A percentile compares a stretch with the other conserved stretches of the same genome.
phyloP scores from a whole-genome alignment of 2,113 vertebrate species.

The Acanthisitta chloris region DNA sequence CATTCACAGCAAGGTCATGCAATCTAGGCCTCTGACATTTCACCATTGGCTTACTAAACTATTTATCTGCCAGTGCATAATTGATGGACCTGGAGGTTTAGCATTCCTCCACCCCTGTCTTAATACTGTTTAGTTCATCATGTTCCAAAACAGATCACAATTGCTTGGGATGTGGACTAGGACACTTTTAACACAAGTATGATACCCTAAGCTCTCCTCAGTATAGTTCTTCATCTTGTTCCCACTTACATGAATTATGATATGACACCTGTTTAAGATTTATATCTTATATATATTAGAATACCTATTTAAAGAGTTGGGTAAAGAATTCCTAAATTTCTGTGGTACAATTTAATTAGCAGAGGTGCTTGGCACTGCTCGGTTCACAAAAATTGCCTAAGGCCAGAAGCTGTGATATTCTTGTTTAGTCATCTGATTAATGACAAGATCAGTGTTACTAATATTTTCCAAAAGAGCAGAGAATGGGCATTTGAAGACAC shows the following conservation, averaged over 20 bases:
- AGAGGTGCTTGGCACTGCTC: not conserved
- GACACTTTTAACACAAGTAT: not conserved
- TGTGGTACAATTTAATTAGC: not conserved
- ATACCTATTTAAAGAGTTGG: not conserved
- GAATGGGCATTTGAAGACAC: not conserved
- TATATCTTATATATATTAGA: too few species aligned
- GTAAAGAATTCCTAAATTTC: not conserved
- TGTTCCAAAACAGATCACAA: not conserved
- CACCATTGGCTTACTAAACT: not conserved
- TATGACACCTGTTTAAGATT: not conserved
- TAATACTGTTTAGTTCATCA: not conserved
- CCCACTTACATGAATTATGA: not conserved
- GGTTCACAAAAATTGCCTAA: not conserved
- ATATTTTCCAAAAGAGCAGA: not conserved
- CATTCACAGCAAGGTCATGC: not conserved
- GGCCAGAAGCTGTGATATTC: not conserved
- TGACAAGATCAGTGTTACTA: not conserved
- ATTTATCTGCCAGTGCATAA: not conserved
- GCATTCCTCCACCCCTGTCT: conserved; percentile 8
- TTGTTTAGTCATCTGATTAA: not conserved
- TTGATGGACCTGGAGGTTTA: not conserved
- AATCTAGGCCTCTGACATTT: not conserved
- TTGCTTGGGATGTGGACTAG: not conserved
- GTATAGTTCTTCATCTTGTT: not conserved
- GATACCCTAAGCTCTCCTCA: not conserved